phyloP scores from a whole-genome alignment of 2,797 vertebrate genomes.

The Sebastes iracundus region DNA sequence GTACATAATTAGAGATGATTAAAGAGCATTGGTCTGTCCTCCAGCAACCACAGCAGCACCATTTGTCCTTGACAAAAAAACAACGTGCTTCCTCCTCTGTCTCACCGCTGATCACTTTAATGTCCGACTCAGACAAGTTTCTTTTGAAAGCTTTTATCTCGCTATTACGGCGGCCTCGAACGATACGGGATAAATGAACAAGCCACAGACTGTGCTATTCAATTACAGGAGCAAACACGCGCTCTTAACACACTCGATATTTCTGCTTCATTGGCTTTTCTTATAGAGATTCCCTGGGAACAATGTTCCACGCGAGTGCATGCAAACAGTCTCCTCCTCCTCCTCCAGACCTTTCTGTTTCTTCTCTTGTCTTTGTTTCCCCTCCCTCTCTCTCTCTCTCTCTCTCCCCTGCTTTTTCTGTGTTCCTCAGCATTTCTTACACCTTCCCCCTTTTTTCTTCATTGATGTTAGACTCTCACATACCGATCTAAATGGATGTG shows the following conservation, averaged over 20 bases:
- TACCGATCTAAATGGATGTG: neutral
- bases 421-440: conserved; percentile 17
- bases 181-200: conserved; percentile 30
- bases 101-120: conserved; percentile 4
- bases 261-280: conserved; percentile 44
- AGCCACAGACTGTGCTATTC: conserved; percentile 27
- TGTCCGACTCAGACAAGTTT: conserved; percentile 6
- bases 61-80: conserved; percentile 25
- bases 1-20: neutral
- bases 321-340: conserved; percentile 27
- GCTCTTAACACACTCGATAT: conserved; percentile 44
- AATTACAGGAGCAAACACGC: conserved; percentile 46
- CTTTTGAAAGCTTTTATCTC: conserved; percentile 35
- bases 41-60: neutral
- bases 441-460: neutral
- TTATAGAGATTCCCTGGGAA: conserved; percentile 38
- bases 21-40: neutral
- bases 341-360: conserved; percentile 14
- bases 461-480: neutral
- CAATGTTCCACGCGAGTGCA: conserved; percentile 43
- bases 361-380: conserved; percentile 17
- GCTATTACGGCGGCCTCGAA: neutral
- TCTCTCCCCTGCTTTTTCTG: neutral
- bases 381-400: neutral
- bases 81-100: neutral